These are phyloP conservation scores for Carlito syrichta DNA, from an alignment of 2,113 vertebrate species.

Conservation along the genomic window DNA sequence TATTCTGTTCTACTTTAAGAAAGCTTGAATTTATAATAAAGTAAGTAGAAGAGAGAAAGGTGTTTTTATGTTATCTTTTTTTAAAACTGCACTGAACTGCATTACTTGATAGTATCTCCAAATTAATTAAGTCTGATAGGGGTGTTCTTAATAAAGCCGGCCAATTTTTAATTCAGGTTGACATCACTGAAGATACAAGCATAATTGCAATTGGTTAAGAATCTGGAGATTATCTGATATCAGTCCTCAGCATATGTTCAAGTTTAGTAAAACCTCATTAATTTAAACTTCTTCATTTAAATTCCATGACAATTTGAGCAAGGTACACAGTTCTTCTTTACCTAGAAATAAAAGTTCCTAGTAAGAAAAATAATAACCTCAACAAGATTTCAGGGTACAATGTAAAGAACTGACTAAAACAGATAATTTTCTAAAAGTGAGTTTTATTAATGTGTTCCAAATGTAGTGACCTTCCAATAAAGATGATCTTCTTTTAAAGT, in stretches of 20 bases:
- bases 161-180: conserved; percentile 46
- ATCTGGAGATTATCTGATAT: conserved; percentile 47
- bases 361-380: neutral
- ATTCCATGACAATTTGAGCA: conserved; percentile 34
- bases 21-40: conserved; percentile 21
- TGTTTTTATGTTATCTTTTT: conserved; percentile 14
- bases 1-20: neutral
- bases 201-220: conserved; percentile 22
- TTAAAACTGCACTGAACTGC: conserved; percentile 16
- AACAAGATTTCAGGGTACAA: neutral
- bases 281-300: conserved; percentile 53
- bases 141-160: conserved; percentile 27
- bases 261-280: conserved; percentile 32
- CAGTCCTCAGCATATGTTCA: neutral
- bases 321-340: neutral
- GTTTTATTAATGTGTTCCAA: neutral
- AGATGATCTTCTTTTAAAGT: neutral
- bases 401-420: neutral
- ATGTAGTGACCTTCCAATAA: neutral
- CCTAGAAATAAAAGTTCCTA: neutral
- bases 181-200: neutral
- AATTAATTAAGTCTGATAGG: conserved; percentile 52
- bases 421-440: neutral
- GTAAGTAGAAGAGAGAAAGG: neutral
- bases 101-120: conserved; percentile 56